Conservation (phyloP, 2,888 invertebrate genomes). For the Trachelus tabidus region DNA sequence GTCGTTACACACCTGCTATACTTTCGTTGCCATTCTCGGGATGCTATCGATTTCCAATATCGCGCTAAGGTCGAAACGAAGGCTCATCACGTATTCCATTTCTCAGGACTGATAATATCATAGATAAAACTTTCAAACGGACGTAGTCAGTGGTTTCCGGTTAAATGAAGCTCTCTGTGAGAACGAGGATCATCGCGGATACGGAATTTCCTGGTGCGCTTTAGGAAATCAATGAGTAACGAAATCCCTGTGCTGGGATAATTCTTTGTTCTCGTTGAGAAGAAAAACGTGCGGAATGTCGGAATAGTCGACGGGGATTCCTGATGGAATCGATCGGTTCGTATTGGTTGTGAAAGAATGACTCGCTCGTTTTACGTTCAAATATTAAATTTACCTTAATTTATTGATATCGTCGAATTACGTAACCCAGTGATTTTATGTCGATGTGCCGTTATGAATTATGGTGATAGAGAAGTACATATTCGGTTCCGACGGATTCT, state of each 20-base stretch:
- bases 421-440: no score
- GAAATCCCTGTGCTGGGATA: not conserved
- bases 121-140: constrained; percentile 27
- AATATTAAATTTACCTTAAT: not conserved
- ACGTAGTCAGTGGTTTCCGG: constrained; percentile 27
- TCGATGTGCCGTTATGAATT: no score
- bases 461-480: no score
- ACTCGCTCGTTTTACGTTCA: not conserved
- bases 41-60: constrained; percentile 47
- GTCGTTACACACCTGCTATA: constrained; percentile 33
- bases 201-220: not conserved
- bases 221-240: constrained; percentile 3
- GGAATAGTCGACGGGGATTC: not conserved
- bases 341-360: not conserved
- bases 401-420: not conserved
- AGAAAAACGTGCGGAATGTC: not conserved
- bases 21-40: constrained; percentile 39
- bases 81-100: constrained; percentile 53
- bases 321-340: constrained; percentile 1
- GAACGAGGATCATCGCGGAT: constrained; percentile 11
- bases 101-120: constrained; percentile 42
- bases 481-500: no score
- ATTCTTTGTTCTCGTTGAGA: not conserved
- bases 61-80: constrained; percentile 33
- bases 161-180: constrained; percentile 22